Conservation (phyloP, 2,888 invertebrate genomes). For the Lasioglossum malachurum region DNA sequence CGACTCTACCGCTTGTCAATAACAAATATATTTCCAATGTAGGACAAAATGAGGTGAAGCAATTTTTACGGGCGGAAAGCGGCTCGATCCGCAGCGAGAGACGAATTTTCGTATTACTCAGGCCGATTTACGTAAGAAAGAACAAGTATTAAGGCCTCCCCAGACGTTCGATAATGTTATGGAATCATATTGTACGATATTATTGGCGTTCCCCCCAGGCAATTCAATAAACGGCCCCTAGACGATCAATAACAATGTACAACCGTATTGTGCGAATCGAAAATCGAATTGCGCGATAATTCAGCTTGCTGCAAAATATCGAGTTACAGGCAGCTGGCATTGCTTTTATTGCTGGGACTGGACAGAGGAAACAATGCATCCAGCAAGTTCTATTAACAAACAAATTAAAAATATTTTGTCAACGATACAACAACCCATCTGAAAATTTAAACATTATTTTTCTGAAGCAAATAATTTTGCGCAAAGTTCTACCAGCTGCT, state of each 20-base stretch:
- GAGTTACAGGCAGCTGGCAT: background rate
- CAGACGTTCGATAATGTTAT: slow-evolving; percentile 1
- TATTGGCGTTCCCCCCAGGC: background rate
- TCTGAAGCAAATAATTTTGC: background rate
- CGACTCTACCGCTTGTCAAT: background rate
- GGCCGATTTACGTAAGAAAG: background rate
- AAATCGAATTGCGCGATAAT: background rate
- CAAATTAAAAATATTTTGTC: background rate
- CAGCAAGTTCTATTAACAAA: background rate
- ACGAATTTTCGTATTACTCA: background rate
- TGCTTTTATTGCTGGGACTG: background rate
- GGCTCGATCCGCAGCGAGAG: background rate
- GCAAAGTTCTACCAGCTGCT: too few relatives aligned
- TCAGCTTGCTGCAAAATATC: background rate
- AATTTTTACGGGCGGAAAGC: background rate
- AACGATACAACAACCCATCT: too few relatives aligned
- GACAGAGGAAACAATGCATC: background rate
- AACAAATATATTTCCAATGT: background rate
- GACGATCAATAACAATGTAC: slow-evolving; percentile 3
- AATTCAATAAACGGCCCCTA: background rate
- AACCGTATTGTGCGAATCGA: background rate
- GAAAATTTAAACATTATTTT: background rate
- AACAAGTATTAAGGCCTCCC: background rate
- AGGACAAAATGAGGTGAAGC: background rate
- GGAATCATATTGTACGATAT: slow-evolving; percentile 5